Evolutionary conservation across 1,140 invertebrate genomes (phyloP), one percentile per base, ranked within the genome.

Genomic region (Drosophila melanica): DNA sequence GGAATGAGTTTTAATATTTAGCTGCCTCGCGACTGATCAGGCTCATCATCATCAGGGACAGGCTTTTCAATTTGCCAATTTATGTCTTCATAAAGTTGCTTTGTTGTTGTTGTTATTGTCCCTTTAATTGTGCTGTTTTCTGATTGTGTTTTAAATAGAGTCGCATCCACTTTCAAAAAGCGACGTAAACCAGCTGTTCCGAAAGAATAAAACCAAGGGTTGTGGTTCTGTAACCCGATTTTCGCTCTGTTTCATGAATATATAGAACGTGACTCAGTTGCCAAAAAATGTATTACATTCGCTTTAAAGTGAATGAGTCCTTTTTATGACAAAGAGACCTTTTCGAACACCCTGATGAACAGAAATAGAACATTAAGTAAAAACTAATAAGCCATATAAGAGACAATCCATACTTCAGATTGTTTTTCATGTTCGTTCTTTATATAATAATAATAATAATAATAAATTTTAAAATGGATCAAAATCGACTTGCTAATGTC

Each of bases 31-130:
- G 12, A 12, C 51, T 77, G 79, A 87, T 87, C 82, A 62, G 75
- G 55, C 63, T 69, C 60, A 68, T 69, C 45, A 69, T 67, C 62
- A 53, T 77, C 79, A 75, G 65, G 53, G 76, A 75, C 75, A 69
- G 69, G 79, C 70, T 81, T 70, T 86, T 75, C 81, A 86, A 86
- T 86, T 86, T 86, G 75, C 84, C 81, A 89, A 89, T 89, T 89
- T 89, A 89, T 89, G 84, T 89, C 84, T 89, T 89, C 79, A 89
- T 89, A 89, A 89, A 74, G 59, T 70, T 70, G 65, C 39, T 44
- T n/a, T n/a, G n/a, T 23, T 18, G 0, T 23, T 47, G 3, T 23
- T 23, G 45, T 50, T 67, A 27, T 12, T 44, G 51, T 37, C 59
- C 45, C 20, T 68, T 50, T 65, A 57, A 55, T 42, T 12, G 39